Conservation (phyloP, 2,113 vertebrate species). For the Mionectes macconnelli region DNA sequence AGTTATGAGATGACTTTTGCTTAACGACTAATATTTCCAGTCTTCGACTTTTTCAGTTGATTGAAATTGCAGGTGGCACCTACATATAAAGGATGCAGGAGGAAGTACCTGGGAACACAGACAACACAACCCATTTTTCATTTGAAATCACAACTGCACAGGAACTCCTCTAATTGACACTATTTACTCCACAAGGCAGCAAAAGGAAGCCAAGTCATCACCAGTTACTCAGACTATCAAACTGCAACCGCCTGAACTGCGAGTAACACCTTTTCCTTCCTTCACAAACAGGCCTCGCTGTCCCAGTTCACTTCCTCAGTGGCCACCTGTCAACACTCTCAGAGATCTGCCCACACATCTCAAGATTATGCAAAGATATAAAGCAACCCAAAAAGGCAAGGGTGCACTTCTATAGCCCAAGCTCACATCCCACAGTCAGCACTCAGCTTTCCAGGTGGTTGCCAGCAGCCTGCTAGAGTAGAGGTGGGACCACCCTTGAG, state of each 20-base stretch:
- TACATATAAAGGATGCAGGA: not conserved
- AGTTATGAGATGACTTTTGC: not conserved
- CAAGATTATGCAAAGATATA: not conserved
- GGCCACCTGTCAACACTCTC: not conserved
- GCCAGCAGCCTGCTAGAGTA: not conserved
- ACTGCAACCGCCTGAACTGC: not conserved
- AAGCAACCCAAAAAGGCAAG: not conserved
- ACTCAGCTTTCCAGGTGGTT: not conserved
- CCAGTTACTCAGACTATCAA: not conserved
- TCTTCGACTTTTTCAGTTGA: not conserved
- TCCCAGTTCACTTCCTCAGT: not conserved
- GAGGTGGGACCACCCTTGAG: not conserved
- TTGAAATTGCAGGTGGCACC: not conserved
- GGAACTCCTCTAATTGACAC: not conserved
- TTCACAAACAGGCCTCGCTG: not conserved
- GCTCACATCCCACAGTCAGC: accelerated
- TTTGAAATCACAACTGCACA: not conserved
- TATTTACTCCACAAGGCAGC: not conserved
- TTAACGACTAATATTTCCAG: not conserved
- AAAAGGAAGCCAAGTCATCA: not conserved
- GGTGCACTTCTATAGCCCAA: accelerated
- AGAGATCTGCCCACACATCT: accelerated
- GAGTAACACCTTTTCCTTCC: not conserved
- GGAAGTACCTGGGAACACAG: not conserved
- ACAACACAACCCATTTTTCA: not conserved